These are phyloP conservation scores for Phrynocephalus guinanensis DNA, from an alignment of 2,797 vertebrate species.

Conservation along the genomic window DNA sequence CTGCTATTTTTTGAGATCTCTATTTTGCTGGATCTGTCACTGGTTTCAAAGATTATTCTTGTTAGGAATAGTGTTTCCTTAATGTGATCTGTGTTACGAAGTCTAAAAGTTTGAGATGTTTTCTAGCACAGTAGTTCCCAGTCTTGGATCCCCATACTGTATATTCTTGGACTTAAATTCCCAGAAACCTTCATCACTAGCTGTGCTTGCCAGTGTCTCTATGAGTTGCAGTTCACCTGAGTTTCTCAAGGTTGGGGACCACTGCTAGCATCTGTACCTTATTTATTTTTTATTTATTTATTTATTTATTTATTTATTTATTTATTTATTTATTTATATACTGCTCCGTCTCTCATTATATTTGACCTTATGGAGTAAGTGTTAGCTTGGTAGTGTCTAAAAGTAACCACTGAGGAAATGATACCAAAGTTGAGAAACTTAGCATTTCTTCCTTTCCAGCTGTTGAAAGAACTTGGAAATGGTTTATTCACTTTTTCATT, in stretches of 20 bases:
- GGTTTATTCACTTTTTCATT: neutral
- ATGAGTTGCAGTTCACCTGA: too few relatives aligned
- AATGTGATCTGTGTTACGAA: neutral
- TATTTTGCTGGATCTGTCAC: neutral
- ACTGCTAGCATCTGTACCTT: too few relatives aligned
- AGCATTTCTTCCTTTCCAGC: conserved; percentile 16
- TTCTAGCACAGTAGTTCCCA: neutral
- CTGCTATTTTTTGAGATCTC: neutral
- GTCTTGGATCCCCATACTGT: too few relatives aligned
- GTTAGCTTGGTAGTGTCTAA: neutral
- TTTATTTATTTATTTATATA: too few relatives aligned
- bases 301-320: too few relatives aligned
- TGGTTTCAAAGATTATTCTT: neutral
- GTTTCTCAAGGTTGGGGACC: too few relatives aligned
- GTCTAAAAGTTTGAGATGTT: neutral
- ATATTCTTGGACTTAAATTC: too few relatives aligned
- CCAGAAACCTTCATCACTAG: too few relatives aligned
- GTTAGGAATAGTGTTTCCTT: neutral
- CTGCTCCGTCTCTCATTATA: too few relatives aligned
- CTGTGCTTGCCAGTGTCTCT: too few relatives aligned
- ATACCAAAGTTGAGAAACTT: neutral
- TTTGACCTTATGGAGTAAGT: neutral
- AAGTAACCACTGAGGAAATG: neutral
- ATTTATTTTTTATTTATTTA: too few relatives aligned
- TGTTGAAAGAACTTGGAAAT: neutral